Evolutionary conservation across 1,140 invertebrate species (phyloP).

Genomic region (Danaus plexippus): DNA sequence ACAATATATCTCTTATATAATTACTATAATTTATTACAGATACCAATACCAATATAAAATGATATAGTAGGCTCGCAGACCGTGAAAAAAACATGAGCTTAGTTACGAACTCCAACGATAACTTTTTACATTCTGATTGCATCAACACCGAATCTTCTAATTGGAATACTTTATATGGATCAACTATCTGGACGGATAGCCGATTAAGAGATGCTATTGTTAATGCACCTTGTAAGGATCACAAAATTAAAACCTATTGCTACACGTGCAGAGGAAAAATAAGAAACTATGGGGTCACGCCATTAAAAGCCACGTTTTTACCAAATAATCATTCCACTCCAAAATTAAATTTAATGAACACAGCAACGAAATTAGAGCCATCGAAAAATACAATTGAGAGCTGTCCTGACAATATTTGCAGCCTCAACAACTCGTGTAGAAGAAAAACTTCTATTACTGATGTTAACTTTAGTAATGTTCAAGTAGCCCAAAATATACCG

Average conservation of each 20-base stretch:
- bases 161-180: conserved; percentile 25
- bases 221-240: conserved; percentile 33
- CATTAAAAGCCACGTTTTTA: conserved; percentile 35
- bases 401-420: conserved; percentile 2
- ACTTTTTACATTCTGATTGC: conserved; percentile 8
- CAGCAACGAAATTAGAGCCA: conserved; percentile 9
- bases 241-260: conserved; percentile 46
- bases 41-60: no score
- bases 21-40: no score
- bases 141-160: conserved; percentile 14
- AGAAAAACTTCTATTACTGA: conserved; percentile 14
- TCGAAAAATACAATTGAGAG: conserved; percentile 7
- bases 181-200: conserved; percentile 54
- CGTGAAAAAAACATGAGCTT: conserved; percentile 12
- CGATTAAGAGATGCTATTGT: conserved; percentile 42
- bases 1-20: no score
- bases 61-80: conserved; percentile 2
- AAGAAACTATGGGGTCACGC: conserved; percentile 59
- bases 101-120: conserved; percentile 1
- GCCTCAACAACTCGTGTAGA: conserved; percentile 10
- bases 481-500: conserved; percentile 42
- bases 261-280: conserved; percentile 60
- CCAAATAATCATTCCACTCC: conserved; percentile 65
- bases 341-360: conserved; percentile 27
- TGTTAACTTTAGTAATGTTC: conserved; percentile 19